These are phyloP conservation scores for silkworm (Bombyx mori) DNA, from an alignment of 1,140 invertebrate genomes.

Conservation along the genomic window ASM3026992v2 NC_085128.1:6460501-6461000, in stretches of 20 bases:
- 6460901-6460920: no score
- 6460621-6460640: conserved; percentile 41
- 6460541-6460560: conserved; percentile 26
- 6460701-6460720: conserved; percentile 11
- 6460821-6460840: conserved; percentile 22
- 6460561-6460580: conserved; percentile 19
- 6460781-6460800: conserved; percentile 24
- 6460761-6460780: conserved; percentile 21
- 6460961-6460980: no score
- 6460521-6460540: conserved; percentile 10
- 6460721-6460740: conserved; percentile 23
- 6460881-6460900: no score
- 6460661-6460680: conserved; percentile 32
- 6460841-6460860: conserved; percentile 31
- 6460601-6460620: conserved; percentile 19
- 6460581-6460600: conserved; percentile 33
- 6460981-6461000: no score
- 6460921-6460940: no score
- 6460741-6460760: conserved; percentile 16
- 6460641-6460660: conserved; percentile 24
- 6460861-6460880: neutral
- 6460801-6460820: conserved; percentile 17
- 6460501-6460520: conserved; percentile 42
- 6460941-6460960: no score
- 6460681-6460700: conserved; percentile 11